These are phyloP conservation scores for Paramisgurnus dabryanus DNA, from an alignment of 2,113 vertebrate species.

Conservation along the genomic window DNA sequence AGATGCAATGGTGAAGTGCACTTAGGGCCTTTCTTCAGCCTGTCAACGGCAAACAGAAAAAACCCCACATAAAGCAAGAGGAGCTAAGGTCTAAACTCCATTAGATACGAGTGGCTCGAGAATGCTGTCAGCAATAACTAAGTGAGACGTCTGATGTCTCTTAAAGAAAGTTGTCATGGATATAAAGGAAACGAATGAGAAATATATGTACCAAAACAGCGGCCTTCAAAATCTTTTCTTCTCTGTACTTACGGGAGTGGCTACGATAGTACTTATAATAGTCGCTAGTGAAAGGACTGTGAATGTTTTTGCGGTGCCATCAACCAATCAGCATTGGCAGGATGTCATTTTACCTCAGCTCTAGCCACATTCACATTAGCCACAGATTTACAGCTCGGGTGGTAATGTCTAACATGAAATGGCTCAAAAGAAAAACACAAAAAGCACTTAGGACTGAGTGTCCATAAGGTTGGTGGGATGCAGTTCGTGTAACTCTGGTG, in stretches of 20 bases:
- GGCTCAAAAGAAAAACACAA: no score
- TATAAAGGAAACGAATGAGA: neutral
- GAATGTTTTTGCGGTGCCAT: no score
- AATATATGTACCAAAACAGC: neutral
- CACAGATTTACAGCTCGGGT: no score
- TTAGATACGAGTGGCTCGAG: constrained; percentile 18
- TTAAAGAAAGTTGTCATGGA: constrained; percentile 38
- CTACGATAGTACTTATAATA: no score
- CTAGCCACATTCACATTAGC: no score
- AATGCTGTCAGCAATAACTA: constrained; percentile 2
- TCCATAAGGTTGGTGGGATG: no score
- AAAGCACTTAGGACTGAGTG: no score
- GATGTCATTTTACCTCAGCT: no score
- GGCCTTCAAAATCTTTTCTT: neutral
- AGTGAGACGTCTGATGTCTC: neutral
- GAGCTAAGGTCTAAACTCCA: constrained; percentile 24
- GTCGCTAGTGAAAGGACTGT: no score
- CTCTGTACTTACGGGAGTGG: neutral
- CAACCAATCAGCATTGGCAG: neutral
- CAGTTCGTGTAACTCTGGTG: no score
- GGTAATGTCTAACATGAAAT: no score
- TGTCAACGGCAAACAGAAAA: constrained; percentile 67
- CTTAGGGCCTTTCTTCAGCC: constrained; percentile 51
- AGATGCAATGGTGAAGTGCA: constrained; percentile 34
- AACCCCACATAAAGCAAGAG: constrained; percentile 57